Conservation (phyloP, 2,888 invertebrate genomes). For the Yponomeuta cagnagella region DNA sequence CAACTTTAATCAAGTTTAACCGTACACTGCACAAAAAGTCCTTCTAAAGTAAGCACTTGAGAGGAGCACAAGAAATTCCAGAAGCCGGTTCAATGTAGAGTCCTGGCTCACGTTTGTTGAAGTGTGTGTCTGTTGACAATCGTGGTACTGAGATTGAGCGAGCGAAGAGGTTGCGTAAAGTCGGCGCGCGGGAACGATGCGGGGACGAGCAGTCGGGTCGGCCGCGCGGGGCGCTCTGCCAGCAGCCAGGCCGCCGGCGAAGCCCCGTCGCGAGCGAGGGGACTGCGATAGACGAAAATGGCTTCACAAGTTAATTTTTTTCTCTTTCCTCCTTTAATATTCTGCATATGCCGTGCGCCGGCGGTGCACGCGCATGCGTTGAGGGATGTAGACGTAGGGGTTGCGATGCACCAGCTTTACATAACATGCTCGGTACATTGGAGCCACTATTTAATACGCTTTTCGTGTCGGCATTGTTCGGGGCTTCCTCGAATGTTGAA, state of each 20-base stretch:
- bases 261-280: slow-evolving; percentile 61
- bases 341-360: slow-evolving; percentile 73
- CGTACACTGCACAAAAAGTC: slow-evolving; percentile 15
- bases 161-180: slow-evolving; percentile 20
- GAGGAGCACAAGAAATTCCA: slow-evolving; percentile 3
- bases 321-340: slow-evolving; percentile 76
- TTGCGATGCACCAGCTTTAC: slow-evolving; percentile 74
- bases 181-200: slow-evolving; percentile 11
- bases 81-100: neutral
- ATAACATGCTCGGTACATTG: slow-evolving; percentile 70
- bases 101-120: neutral
- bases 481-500: slow-evolving; percentile 47
- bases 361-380: slow-evolving; percentile 71
- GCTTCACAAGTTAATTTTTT: slow-evolving; percentile 76
- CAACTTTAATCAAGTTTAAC: slow-evolving; percentile 20
- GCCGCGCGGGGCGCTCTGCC: slow-evolving; percentile 43
- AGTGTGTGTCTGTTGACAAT: neutral
- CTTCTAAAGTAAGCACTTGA: neutral
- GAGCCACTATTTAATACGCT: slow-evolving; percentile 70
- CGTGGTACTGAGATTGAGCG: neutral
- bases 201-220: slow-evolving; percentile 47
- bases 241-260: slow-evolving; percentile 54
- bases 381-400: slow-evolving; percentile 47
- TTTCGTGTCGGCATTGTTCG: slow-evolving; percentile 66
- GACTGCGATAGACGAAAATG: slow-evolving; percentile 72